Percentiles rank a stretch among this genome's conserved stretches.
Conservation (phyloP, 2,888 invertebrate species). For the Tipula unca region DNA sequence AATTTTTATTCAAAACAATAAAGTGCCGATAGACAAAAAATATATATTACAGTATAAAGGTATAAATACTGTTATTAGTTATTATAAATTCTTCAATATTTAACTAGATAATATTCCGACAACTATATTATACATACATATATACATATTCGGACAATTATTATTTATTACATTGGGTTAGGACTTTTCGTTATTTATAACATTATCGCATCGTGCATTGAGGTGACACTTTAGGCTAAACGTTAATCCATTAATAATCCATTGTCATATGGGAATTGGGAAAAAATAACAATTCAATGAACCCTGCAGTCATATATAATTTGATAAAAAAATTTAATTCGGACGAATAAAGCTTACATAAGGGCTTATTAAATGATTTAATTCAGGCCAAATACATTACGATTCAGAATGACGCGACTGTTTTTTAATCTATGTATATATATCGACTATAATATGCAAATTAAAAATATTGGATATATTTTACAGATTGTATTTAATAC, state of each 20-base stretch:
- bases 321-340: background rate
- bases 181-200: background rate
- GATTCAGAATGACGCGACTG: too few species aligned
- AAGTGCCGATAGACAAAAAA: background rate
- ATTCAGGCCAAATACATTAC: too few species aligned
- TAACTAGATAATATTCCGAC: background rate
- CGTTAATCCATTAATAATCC: background rate
- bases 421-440: too few species aligned
- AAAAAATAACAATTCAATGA: background rate
- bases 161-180: background rate
- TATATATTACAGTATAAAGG: background rate
- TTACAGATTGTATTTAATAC: too few species aligned
- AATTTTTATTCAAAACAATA: background rate
- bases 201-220: background rate
- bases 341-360: background rate
- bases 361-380: too few species aligned
- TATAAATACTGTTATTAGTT: too few species aligned
- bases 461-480: too few species aligned
- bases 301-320: background rate
- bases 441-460: too few species aligned
- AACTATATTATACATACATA: background rate
- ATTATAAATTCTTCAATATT: background rate
- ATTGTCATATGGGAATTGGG: background rate
- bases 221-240: background rate
- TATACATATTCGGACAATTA: too few species aligned